Base-by-base conservation (phyloP, 1,140 invertebrate genomes). In the Brachionus rotundiformis region DNA sequence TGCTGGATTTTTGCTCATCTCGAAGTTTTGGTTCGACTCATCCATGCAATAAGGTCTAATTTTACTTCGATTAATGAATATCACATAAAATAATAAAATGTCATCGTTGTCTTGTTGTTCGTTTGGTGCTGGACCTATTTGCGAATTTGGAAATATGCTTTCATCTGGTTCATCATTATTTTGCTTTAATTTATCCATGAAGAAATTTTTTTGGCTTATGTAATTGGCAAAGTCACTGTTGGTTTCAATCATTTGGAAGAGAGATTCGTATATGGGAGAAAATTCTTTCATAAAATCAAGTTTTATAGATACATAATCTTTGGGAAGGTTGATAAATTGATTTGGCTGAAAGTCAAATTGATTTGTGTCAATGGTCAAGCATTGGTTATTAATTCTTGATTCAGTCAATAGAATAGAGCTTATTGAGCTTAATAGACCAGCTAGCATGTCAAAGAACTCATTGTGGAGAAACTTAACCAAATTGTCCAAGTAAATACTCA, bases 361-460 rank as follows among this genome's bases (percentile, higher is more conserved):
- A 29, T 47, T 73, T 25, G 36, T 10, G 36, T 73, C 68, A 8
- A 25, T 73, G 6, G 13, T 19, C 41, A 73, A 73, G 25, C 19
- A 25, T 29, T 73, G 16, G 5, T 2, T 27, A n/a, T 73, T 73
- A 44, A 73, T 41, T 44, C 68, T 73, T 2, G 68, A 73, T 23
- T 73, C 68, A n/a, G 68, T 73, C 19, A 73, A 25, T 1, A 73
- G 36, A 0, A 73, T 44, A 6, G 39, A 73, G 11, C 44, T 73
- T 1, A 73, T 44, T n/a, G 68, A 73, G 29, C 68, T 73, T 25
- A 73, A 10, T 16, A 73, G 11, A 19, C 5, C 36, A 10, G 68
- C 44, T 10, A 73, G 23, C 68, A 73, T 73, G 36, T 44, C 11
- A 25, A 73, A 73, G 25, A 44, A 73, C 3, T 73, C 68, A 73